These are phyloP conservation scores for Pangasius macronema DNA, from an alignment of 2,797 vertebrate species.

Conservation along the genomic window DNA sequence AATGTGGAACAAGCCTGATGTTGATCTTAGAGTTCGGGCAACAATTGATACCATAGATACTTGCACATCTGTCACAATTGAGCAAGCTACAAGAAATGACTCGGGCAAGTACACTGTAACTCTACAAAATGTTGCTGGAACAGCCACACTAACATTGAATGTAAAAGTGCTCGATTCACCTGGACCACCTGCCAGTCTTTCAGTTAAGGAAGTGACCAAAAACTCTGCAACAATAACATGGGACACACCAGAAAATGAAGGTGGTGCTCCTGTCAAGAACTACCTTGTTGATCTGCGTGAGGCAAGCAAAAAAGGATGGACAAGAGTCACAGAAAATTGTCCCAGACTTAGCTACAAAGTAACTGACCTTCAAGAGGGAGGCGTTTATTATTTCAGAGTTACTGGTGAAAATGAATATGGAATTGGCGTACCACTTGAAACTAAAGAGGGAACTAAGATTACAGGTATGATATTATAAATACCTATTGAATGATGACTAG, in stretches of 20 bases:
- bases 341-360: constrained; percentile 88
- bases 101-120: constrained; percentile 94
- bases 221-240: constrained; percentile 88
- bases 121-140: constrained; percentile 86
- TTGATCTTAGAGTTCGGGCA: constrained; percentile 88
- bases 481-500: background rate
- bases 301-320: constrained; percentile 95
- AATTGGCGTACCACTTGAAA: constrained; percentile 86
- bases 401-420: constrained; percentile 95
- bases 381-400: constrained; percentile 94
- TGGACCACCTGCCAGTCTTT: constrained; percentile 83
- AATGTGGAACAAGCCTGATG: constrained; percentile 90
- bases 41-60: constrained; percentile 84
- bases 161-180: constrained; percentile 96
- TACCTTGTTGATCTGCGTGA: constrained; percentile 94
- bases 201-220: constrained; percentile 88
- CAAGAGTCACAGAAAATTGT: constrained; percentile 88
- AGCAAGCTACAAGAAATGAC: constrained; percentile 90
- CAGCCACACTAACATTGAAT: constrained; percentile 83
- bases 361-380: constrained; percentile 88
- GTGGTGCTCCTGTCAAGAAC: constrained; percentile 90
- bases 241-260: constrained; percentile 97
- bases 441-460: constrained; percentile 92
- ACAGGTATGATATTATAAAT: constrained; percentile 77
- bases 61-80: constrained; percentile 86